Percentiles rank a stretch among this genome's conserved stretches.
These are phyloP conservation scores for Bambusicola thoracicus DNA, from an alignment of 2,113 vertebrate species.

Conservation along the genomic window DNA sequence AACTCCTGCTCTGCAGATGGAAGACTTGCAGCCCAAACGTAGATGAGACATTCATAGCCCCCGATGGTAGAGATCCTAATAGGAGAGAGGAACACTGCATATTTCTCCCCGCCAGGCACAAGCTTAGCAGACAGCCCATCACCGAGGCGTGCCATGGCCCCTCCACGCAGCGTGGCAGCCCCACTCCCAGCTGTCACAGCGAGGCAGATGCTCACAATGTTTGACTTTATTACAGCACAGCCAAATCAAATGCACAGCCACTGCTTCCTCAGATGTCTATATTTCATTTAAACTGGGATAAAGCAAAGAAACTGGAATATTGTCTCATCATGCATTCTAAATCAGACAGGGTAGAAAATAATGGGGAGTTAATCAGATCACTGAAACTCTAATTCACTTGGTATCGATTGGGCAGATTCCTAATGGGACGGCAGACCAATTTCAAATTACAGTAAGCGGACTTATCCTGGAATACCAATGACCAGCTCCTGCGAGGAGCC, in stretches of 20 bases:
- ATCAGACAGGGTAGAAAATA: conserved; percentile 90
- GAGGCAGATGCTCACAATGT: conserved; percentile 72
- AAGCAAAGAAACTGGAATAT: conserved; percentile 88
- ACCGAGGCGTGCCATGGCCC: background rate
- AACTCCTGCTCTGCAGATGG: background rate
- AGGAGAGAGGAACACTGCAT: rapidly evolving
- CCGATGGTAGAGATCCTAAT: background rate
- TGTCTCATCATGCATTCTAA: conserved; percentile 92
- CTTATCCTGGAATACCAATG: conserved; percentile 89
- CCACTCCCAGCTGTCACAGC: conserved; percentile 47
- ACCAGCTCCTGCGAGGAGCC: conserved; percentile 68
- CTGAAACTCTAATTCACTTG: conserved; percentile 95
- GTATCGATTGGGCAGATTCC: conserved; percentile 91
- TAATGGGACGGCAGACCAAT: conserved; percentile 91
- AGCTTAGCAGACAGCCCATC: background rate
- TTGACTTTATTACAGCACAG: conserved; percentile 80
- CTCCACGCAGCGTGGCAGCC: background rate
- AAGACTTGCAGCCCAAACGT: background rate
- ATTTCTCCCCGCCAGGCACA: background rate
- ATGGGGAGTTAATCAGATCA: conserved; percentile 99
- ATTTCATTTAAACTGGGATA: conserved; percentile 87
- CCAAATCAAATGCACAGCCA: conserved; percentile 81
- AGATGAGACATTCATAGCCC: background rate
- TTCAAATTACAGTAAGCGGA: conserved; percentile 92
- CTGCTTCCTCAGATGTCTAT: conserved; percentile 84